Conservation (phyloP, 2,888 invertebrate genomes). For the Baronia brevicornis region DNA sequence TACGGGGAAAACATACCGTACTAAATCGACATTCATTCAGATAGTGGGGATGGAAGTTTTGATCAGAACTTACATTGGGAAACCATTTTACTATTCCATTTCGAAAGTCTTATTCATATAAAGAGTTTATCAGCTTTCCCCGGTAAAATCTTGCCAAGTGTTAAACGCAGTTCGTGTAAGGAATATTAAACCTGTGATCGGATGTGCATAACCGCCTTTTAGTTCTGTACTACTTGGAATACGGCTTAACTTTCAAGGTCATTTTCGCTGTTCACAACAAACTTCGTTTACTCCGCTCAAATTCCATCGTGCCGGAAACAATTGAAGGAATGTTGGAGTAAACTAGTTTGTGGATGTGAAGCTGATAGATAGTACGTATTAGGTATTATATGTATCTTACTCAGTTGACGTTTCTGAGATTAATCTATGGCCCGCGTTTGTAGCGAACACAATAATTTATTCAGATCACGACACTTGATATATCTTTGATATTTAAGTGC, state of each 20-base stretch:
- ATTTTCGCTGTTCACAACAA: slow-evolving; percentile 10
- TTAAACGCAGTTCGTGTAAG: slow-evolving; percentile 2
- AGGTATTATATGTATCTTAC: too few species aligned
- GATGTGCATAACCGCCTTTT: slow-evolving; percentile 1
- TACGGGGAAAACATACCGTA: too few species aligned
- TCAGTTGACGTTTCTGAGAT: too few species aligned
- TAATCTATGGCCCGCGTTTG: too few species aligned
- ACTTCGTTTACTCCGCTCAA: slow-evolving; percentile 7
- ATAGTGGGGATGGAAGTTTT: too few species aligned
- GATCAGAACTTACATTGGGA: too few species aligned
- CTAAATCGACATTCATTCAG: too few species aligned
- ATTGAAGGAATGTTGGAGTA: not conserved
- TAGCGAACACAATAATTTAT: too few species aligned
- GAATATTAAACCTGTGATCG: slow-evolving; percentile 12
- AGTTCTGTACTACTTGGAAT: slow-evolving; percentile 10
- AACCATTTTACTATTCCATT: too few species aligned
- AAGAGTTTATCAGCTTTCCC: slow-evolving; percentile 14
- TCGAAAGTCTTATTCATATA: slow-evolving; percentile 5
- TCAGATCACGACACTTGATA: too few species aligned
- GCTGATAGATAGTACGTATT: too few species aligned
- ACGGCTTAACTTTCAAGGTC: slow-evolving; percentile 12
- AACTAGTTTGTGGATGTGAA: slow-evolving; percentile 3
- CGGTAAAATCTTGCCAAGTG: slow-evolving; percentile 10
- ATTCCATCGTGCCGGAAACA: slow-evolving; percentile 9
- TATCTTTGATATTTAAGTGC: too few species aligned